Evolutionary conservation across 2,113 vertebrate genomes (phyloP), one percentile per base, ranked within the genome.

Genomic region (Corvus moneduloides): DNA sequence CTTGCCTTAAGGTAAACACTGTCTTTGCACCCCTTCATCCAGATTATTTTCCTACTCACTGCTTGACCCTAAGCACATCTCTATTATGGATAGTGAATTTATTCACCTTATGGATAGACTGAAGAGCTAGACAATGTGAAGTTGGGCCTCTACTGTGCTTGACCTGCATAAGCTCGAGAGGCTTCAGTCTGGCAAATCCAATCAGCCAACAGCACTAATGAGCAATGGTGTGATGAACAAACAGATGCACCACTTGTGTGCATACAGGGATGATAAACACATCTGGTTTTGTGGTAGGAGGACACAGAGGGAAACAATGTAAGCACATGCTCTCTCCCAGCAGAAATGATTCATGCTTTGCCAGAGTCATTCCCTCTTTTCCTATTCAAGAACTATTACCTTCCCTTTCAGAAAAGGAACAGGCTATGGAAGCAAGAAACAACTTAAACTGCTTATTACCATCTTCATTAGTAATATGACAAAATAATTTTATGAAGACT

Each of bases 241-340:
- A 84, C 73, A 93, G 90, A 92, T 68, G 84, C 74, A 61, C 10
- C 16, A 2, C 55, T 51, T 64, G 77, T 78, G 59, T 39, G 77
- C 77, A 33, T 32, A 49, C 81, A 58, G 27, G 80, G 77, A 59
- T 56, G 73, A 81, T 43, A 73, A 89, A 77, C 81, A 88, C 93
- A 96, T 87, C 92, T 94, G 95, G 89, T 63, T 97, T 82, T 78
- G 77, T 7, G 77, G 54, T 7, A 80, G 74, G 78, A 92, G 39
- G 62, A 85, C 90, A 90, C 37, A 88, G 51, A 92, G 63, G 79
- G 72, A 92, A 95, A 90, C 80, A 62, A 41, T 30, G 55, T 23
- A 37, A 93, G 68, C 61, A 93, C 8, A 1, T 52, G 78, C 41
- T 94, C 62, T 59, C 55, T 55, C 81, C 84, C 74, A 68, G 26